phyloP scores from a whole-genome alignment of 2,113 vertebrate genomes.

The Psammodynastes pulverulentus region DNA sequence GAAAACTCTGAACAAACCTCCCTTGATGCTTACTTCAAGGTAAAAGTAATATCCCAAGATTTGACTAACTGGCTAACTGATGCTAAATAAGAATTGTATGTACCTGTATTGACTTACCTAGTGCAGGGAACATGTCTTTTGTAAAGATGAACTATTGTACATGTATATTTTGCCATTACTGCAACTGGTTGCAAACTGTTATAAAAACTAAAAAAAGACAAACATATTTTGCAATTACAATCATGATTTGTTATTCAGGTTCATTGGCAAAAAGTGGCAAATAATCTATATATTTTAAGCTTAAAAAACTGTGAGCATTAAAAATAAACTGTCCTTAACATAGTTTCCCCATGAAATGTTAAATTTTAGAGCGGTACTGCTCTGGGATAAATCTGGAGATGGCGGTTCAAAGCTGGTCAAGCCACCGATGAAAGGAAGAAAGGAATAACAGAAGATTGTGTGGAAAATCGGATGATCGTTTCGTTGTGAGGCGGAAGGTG shows the following conservation, averaged over 20 bases:
- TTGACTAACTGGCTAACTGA: no score
- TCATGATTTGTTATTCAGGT: neutral
- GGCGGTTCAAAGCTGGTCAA: no score
- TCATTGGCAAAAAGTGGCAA: conserved; percentile 38
- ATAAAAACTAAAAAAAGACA: conserved; percentile 17
- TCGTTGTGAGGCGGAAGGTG: no score
- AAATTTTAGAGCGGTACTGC: no score
- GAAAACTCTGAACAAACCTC: neutral
- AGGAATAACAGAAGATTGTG: no score
- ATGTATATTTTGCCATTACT: neutral
- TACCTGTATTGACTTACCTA: neutral
- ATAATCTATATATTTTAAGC: conserved; percentile 11
- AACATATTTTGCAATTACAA: neutral
- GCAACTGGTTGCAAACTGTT: neutral
- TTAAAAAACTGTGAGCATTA: conserved; percentile 37
- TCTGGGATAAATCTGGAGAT: no score
- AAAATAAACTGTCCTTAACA: neutral
- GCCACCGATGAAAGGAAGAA: no score
- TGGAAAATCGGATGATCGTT: no score
- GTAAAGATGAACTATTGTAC: neutral
- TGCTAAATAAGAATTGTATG: neutral
- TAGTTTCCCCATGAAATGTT: neutral
- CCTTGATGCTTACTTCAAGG: neutral
- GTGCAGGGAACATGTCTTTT: neutral
- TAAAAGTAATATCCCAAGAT: neutral